These are phyloP conservation scores for Centrocercus urophasianus DNA, from an alignment of 2,113 vertebrate genomes.

Conservation along the genomic window DNA sequence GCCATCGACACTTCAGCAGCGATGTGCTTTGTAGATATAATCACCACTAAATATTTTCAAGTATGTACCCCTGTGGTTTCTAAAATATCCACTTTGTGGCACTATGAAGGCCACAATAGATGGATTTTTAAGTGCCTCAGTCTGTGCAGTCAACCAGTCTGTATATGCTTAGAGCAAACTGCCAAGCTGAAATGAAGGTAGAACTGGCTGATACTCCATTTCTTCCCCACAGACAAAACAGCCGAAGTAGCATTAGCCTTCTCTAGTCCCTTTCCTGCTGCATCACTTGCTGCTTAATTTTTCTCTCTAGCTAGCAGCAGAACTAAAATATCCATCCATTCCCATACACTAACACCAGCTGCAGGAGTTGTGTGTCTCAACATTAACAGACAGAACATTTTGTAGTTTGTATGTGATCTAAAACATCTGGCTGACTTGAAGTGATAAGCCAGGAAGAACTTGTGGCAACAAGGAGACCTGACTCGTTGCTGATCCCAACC, in stretches of 20 bases:
- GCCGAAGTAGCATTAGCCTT: not conserved
- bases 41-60: conserved; percentile 49
- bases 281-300: not conserved
- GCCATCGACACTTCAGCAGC: not conserved
- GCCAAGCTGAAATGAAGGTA: not conserved
- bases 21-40: conserved; percentile 50
- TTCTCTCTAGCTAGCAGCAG: not conserved
- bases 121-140: conserved; percentile 38
- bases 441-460: conserved; percentile 16
- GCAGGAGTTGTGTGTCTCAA: not conserved
- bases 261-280: not conserved
- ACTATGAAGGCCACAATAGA: conserved; percentile 16
- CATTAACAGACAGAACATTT: not conserved
- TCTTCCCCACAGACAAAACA: not conserved
- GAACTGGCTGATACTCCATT: not conserved
- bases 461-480: not conserved
- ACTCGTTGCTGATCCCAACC: not conserved
- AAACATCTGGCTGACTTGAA: conserved; percentile 1
- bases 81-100: conserved; percentile 37
- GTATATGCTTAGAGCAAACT: not conserved
- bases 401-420: conserved; percentile 5
- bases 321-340: not conserved
- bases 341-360: not conserved
- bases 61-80: not conserved
- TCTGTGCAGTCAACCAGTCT: not conserved